Evolutionary conservation across 2,113 vertebrate species (phyloP).

Genomic region (Cyanoramphus novaezelandiae): DNA sequence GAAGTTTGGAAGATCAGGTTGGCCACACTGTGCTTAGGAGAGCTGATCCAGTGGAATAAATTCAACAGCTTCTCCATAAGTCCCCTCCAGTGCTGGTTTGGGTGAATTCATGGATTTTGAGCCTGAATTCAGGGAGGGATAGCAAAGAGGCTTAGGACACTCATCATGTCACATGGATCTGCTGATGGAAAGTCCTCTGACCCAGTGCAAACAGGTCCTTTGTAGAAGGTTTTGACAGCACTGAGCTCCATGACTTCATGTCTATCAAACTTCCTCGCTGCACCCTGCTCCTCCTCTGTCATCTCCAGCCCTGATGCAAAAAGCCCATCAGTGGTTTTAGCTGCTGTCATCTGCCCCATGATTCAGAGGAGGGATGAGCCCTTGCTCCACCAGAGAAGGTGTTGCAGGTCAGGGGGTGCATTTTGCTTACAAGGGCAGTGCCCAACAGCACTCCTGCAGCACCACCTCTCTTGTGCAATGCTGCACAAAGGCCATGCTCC

Average conservation of each 20-base stretch:
- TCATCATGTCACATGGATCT: background rate
- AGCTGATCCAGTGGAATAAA: conserved; percentile 40
- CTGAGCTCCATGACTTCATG: background rate
- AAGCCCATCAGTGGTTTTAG: background rate
- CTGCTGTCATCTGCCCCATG: background rate
- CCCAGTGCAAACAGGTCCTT: background rate
- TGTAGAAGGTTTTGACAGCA: background rate
- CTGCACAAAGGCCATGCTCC: background rate
- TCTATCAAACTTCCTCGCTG: background rate
- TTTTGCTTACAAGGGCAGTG: background rate
- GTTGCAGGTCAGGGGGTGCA: background rate
- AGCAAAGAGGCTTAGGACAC: background rate
- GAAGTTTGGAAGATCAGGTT: background rate
- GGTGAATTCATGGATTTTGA: background rate
- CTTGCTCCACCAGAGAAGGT: background rate
- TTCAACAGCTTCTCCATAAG: background rate
- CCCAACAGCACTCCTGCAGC: background rate
- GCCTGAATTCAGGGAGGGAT: background rate
- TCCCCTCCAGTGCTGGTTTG: background rate
- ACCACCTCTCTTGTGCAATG: conserved; percentile 35
- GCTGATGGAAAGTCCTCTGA: background rate
- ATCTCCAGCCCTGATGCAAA: background rate
- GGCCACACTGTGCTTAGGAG: background rate
- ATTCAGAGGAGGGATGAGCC: conserved; percentile 2
- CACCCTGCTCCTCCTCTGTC: background rate